Evolutionary conservation across 2,113 vertebrate genomes (phyloP), one percentile per base, ranked within the genome.

Genomic region (Pelmatolapia mariae): DNA sequence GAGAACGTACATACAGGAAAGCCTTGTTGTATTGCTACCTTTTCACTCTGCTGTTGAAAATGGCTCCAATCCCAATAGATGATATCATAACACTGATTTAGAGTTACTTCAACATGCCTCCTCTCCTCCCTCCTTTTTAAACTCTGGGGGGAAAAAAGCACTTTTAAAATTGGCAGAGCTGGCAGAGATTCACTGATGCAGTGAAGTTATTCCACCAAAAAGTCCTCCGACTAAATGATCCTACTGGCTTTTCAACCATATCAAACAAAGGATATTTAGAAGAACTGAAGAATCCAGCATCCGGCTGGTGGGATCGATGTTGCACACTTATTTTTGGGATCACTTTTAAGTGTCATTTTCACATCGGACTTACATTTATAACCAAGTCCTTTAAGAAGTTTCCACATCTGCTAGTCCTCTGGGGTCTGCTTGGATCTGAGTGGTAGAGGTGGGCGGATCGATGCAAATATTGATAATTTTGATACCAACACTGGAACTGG

Each of bases 141-240:
- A 86, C 59, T 79, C 61, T 66, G 61, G 61, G 61, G 40, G 33
- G 1, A 0, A 33, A 54, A 89, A 92, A 57, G n/a, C 81, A 83
- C 82, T 82, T 84, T 68, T 87, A 29, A 83, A 78, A 83, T 15
- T n/a, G 76, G 24, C 43, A 33, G 59, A 40, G 78, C 78, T 91
- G 80, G 86, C 84, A 86, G 59, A 83, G 33, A 63, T 54, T 22
- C 15, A 19, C 40, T 73, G 52, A 84, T 7, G 31, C 80, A 87
- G 80, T 82, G 82, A 63, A 43, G 26, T 50, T 31, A 76, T 50
- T 50, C 71, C 43, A 50, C 43, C 68, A 73, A 11, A 76, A 76
- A 11, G 4, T 78, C 16, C 71, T 31, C 71, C 1, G 9, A 31
- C 40, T 50, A 76, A 3, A 31, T 5, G 10, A 31, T 50, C 16